Conservation (phyloP, 1,140 invertebrate genomes). For the Calephelis virginiensis region DNA sequence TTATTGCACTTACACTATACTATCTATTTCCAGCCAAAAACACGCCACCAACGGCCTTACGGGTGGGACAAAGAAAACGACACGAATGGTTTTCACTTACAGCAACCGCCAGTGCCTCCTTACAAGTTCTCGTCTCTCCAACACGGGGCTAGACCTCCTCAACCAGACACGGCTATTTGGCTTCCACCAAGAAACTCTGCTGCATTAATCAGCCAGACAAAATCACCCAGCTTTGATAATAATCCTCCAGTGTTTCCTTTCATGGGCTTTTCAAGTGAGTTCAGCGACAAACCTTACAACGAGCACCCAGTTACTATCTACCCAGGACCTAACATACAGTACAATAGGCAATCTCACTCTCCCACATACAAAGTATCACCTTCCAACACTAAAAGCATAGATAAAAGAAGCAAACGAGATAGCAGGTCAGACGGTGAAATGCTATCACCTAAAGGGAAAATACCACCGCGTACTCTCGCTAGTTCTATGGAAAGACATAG, state of each 20-base stretch:
- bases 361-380: constrained; percentile 69
- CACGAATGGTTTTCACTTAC: constrained; percentile 73
- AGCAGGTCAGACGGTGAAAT: constrained; percentile 71
- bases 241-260: constrained; percentile 68
- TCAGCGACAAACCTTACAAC: constrained; percentile 78
- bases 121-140: constrained; percentile 84
- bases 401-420: constrained; percentile 64
- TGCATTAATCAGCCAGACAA: constrained; percentile 45
- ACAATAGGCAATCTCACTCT: constrained; percentile 66
- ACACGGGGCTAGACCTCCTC: constrained; percentile 73
- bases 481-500: constrained; percentile 86
- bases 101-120: constrained; percentile 78
- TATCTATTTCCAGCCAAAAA: constrained; percentile 82
- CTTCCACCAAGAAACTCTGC: constrained; percentile 62
- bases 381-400: constrained; percentile 54
- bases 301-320: constrained; percentile 82
- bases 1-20: not conserved
- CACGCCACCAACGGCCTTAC: constrained; percentile 84
- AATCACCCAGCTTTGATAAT: constrained; percentile 64
- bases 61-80: constrained; percentile 83
- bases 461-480: constrained; percentile 83
- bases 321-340: constrained; percentile 76
- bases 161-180: constrained; percentile 60
- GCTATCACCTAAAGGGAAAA: constrained; percentile 78
- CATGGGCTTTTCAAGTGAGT: constrained; percentile 74